A percentile compares a stretch with the other conserved stretches of the same genome.
phyloP scores from a whole-genome alignment of 2,113 vertebrate genomes.

The Notarius quadriscutis region DNA sequence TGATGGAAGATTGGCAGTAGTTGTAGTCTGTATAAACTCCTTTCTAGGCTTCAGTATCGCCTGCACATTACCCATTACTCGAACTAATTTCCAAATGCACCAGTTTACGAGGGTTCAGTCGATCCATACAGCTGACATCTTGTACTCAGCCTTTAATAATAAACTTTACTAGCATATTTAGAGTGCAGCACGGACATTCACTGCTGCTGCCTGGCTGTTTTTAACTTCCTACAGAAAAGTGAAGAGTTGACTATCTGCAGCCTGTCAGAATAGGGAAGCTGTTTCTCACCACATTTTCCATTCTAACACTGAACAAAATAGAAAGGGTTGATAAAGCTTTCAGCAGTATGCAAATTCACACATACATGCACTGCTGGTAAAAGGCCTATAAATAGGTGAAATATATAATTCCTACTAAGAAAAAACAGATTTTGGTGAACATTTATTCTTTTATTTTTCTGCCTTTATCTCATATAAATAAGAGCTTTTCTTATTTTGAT shows the following conservation, averaged over 20 bases:
- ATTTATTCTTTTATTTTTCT: background rate
- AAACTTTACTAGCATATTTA: background rate
- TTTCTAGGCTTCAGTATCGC: conserved; percentile 22
- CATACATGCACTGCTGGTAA: conserved; percentile 1
- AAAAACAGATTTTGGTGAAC: background rate
- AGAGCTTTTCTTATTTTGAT: too few relatives aligned
- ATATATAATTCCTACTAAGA: background rate
- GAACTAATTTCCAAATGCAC: background rate
- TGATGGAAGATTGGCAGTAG: conserved; percentile 10
- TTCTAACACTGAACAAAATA: conserved; percentile 48
- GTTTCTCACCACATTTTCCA: conserved; percentile 56
- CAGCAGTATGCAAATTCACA: conserved; percentile 38
- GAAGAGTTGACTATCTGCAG: background rate
- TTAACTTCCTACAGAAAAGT: conserved; percentile 17
- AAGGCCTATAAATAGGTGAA: conserved; percentile 30
- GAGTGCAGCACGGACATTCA: background rate
- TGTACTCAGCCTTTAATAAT: background rate
- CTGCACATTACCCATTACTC: conserved; percentile 40
- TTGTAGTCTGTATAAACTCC: conserved; percentile 21
- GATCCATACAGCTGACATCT: background rate
- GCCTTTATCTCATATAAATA: background rate
- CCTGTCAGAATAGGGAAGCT: conserved; percentile 51
- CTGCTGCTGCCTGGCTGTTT: background rate
- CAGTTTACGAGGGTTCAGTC: background rate
- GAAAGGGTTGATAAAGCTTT: conserved; percentile 46